Evolutionary conservation across 2,113 vertebrate species (phyloP), one percentile per base, ranked within the genome.

Genomic region (Odocoileus hemionus): DNA sequence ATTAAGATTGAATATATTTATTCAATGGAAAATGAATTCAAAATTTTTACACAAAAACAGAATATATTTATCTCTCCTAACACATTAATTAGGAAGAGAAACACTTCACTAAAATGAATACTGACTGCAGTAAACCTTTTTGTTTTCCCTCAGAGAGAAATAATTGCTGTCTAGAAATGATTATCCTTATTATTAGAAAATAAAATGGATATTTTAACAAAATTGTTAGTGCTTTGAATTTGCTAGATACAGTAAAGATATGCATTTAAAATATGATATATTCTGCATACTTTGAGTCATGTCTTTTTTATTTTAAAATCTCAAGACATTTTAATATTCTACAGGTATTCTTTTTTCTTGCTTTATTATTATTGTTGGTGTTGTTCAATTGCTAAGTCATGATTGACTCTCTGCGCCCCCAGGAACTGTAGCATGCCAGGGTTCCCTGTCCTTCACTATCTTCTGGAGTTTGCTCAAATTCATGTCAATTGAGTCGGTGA

Each of bases 1-100:
- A 70, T 88, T 96, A 93, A 89, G 8, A 28, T 47, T 57, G 30
- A 96, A 96, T 78, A 52, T 92, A 94, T 70, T 89, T 92, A 23
- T 61, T 94, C 47, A 89, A 17, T 85, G 60, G 17, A 88, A 93
- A 95, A 91, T 80, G 23, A 90, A 96, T 74, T 80, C 61, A 85
- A 84, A 61, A 91, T 57, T n/a, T 86, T 76, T 30, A 17, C 17
- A 86, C 2, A 55, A 57, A 89, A 30, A 76, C 10, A 50, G 64
- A 58, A 74, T 60, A 84, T 91, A 87, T 91, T 93, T 90, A 60
- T 93, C 4, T 2, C 4, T 94, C 86, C 17, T 89, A 95, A 89
- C 2, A 89, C 15, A 89, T 45, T 96, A 86, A 94, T 61, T 89
- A 95, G 86, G 30, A 61, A 86, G 54, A 91, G 39, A 91, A 85